phyloP scores from a whole-genome alignment of 2,113 vertebrate species.

The Alectura lathami region DNA sequence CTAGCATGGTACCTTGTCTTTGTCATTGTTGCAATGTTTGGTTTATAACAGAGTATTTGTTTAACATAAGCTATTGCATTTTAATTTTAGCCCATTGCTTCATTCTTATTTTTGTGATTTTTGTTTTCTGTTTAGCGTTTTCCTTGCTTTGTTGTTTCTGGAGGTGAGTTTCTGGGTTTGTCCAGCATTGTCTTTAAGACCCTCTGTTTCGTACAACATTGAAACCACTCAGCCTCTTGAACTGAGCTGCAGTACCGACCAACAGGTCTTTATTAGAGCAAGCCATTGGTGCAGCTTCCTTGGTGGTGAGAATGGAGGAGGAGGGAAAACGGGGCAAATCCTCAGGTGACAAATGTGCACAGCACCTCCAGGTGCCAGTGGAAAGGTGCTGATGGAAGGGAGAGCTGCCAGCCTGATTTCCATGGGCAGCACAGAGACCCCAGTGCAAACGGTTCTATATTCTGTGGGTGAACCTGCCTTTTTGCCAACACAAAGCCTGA shows the following conservation, averaged over 20 bases:
- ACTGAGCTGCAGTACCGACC: not conserved
- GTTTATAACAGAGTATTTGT: not conserved
- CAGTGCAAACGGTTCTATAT: not conserved
- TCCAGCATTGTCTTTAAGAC: not conserved
- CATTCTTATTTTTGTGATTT: slow-evolving; percentile 12
- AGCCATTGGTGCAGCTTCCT: slow-evolving; percentile 61
- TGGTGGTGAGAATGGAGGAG: not conserved
- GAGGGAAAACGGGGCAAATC: not conserved
- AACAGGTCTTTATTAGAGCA: not conserved
- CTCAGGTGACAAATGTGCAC: not conserved
- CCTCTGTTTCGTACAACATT: not conserved
- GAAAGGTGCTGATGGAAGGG: not conserved
- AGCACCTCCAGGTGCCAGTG: not conserved
- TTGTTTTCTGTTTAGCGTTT: slow-evolving; percentile 46
- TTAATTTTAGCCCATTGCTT: not conserved
- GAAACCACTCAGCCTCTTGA: not conserved
- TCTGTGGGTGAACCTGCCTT: not conserved
- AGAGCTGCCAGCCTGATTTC: not conserved
- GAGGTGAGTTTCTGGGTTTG: slow-evolving; percentile 38
- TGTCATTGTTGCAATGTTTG: not conserved
- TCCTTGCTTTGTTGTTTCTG: slow-evolving; percentile 62
- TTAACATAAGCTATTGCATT: not conserved
- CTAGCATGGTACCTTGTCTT: not conserved
- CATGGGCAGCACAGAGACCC: not conserved
- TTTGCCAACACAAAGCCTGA: not conserved